These are phyloP conservation scores for Octonoba sinensis DNA, from an alignment of 2,888 invertebrate species.

Conservation along the genomic window DNA sequence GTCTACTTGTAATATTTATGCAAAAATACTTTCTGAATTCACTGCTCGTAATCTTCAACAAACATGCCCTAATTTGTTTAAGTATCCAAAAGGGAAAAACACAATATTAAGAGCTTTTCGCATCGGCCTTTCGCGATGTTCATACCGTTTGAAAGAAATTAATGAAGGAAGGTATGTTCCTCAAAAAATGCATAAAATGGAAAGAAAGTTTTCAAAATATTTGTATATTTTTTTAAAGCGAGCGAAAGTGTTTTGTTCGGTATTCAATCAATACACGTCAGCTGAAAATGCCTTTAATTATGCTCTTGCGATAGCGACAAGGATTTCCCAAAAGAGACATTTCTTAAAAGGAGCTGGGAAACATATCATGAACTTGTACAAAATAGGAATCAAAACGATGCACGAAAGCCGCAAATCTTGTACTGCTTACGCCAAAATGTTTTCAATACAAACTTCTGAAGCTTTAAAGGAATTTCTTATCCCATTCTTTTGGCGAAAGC, in stretches of 20 bases:
- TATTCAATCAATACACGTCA: slow-evolving; percentile 39
- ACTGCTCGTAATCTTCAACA: slow-evolving; percentile 27
- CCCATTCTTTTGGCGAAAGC: background rate
- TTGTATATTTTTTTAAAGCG: too few relatives aligned
- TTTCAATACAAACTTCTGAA: slow-evolving; percentile 29
- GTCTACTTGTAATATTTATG: slow-evolving; percentile 18
- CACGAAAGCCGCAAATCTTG: slow-evolving; percentile 19
- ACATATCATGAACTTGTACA: slow-evolving; percentile 16
- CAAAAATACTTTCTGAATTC: slow-evolving; percentile 34
- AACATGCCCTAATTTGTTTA: too few relatives aligned
- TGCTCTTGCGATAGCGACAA: slow-evolving; percentile 15
- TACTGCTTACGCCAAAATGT: slow-evolving; percentile 26
- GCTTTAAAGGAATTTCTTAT: slow-evolving; percentile 16
- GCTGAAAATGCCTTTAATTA: slow-evolving; percentile 17
- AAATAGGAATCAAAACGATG: slow-evolving; percentile 5
- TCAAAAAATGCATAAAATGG: too few relatives aligned
- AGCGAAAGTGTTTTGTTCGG: slow-evolving; percentile 12
- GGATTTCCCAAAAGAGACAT: slow-evolving; percentile 11
- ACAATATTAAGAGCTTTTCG: too few relatives aligned
- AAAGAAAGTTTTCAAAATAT: too few relatives aligned
- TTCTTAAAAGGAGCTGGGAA: slow-evolving; percentile 16
- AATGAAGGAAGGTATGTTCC: too few relatives aligned
- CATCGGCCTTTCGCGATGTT: too few relatives aligned
- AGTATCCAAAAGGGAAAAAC: too few relatives aligned
- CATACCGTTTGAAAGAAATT: too few relatives aligned